Evolutionary conservation across 2,797 vertebrate genomes (phyloP).

Genomic region (Epinephelus awoara): DNA sequence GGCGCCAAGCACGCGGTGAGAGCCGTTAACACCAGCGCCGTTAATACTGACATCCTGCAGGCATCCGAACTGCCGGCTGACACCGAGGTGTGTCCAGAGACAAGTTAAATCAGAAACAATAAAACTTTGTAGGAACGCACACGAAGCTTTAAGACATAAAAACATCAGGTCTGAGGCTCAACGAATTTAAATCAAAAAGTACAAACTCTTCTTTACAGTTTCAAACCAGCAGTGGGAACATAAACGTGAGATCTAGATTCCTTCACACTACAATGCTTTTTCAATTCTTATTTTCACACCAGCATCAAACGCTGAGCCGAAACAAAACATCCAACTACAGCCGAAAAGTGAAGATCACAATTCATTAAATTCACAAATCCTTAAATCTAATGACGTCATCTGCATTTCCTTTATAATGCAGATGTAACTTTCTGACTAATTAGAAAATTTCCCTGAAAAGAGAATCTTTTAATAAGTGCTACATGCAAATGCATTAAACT

Average conservation of each 20-base stretch:
- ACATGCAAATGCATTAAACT: too few relatives aligned
- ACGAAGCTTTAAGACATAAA: background rate
- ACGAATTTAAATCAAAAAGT: too few relatives aligned
- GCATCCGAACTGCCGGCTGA: background rate
- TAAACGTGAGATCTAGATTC: too few relatives aligned
- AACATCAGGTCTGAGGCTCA: background rate
- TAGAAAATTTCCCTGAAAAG: background rate
- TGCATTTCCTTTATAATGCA: too few relatives aligned
- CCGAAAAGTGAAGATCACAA: background rate
- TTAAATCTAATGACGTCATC: too few relatives aligned
- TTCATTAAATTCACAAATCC: background rate
- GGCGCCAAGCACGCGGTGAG: conserved; percentile 25
- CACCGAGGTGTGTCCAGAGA: background rate
- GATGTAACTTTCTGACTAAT: background rate
- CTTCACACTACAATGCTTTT: background rate
- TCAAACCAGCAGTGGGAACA: too few relatives aligned
- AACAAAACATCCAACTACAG: background rate
- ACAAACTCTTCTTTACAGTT: background rate
- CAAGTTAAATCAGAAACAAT: background rate
- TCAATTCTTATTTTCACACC: background rate
- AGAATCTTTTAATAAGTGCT: background rate
- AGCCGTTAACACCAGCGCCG: conserved; percentile 40
- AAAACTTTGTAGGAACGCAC: background rate
- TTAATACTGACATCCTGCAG: conserved; percentile 25
- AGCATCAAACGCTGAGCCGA: background rate